phyloP scores from a whole-genome alignment of 2,797 vertebrate species.

The Morus bassanus region DNA sequence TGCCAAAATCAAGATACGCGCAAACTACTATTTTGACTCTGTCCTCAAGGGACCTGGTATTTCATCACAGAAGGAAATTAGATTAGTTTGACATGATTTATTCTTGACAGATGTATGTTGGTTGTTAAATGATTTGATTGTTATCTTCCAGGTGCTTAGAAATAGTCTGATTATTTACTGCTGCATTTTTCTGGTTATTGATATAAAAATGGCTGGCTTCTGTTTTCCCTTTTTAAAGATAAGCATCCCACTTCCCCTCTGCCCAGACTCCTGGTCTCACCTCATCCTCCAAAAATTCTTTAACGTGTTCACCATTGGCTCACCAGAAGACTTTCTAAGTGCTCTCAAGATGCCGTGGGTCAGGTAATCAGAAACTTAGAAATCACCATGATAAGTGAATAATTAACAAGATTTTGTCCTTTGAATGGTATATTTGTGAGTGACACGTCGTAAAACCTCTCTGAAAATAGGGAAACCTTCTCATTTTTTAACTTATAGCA shows the following conservation, averaged over 20 bases:
- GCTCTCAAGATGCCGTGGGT: background rate
- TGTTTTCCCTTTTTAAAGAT: background rate
- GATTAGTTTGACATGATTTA: background rate
- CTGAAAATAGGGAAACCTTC: background rate
- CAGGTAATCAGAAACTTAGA: background rate
- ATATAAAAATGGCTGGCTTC: background rate
- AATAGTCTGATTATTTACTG: background rate
- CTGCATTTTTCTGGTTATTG: background rate
- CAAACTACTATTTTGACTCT: background rate
- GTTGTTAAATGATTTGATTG: background rate
- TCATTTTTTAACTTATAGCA: background rate
- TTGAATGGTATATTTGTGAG: background rate
- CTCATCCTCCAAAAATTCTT: background rate
- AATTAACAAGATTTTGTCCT: background rate
- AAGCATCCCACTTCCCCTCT: background rate
- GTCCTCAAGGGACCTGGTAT: background rate
- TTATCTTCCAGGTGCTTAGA: constrained; percentile 22
- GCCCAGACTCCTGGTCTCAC: background rate
- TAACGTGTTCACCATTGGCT: background rate
- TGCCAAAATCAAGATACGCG: background rate
- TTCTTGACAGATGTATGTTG: background rate
- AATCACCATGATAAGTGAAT: background rate
- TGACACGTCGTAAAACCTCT: background rate
- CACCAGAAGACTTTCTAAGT: background rate
- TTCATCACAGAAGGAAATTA: constrained; percentile 6